Evolutionary conservation across 2,888 invertebrate genomes (phyloP).

Genomic region (Eupsilia transversa): DNA sequence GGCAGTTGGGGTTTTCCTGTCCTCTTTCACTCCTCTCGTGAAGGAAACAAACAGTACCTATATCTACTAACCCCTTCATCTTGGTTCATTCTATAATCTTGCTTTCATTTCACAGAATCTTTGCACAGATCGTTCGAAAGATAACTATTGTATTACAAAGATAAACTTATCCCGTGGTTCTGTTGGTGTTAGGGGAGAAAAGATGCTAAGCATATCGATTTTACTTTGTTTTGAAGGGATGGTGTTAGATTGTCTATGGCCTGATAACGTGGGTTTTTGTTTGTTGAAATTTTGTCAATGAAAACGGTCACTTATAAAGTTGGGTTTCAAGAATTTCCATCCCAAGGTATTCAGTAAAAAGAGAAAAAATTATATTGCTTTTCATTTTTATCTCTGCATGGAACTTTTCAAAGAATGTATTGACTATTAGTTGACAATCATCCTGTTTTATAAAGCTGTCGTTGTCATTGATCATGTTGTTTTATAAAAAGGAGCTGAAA

Average conservation of each 20-base stretch:
- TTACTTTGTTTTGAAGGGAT: conserved; percentile 1
- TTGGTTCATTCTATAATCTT: conserved; percentile 32
- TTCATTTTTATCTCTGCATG: not conserved
- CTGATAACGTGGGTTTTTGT: conserved; percentile 5
- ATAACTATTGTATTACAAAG: conserved; percentile 57
- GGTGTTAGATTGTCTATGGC: not conserved
- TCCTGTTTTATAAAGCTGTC: too few relatives aligned
- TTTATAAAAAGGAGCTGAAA: too few relatives aligned
- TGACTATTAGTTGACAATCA: not conserved
- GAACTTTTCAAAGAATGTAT: not conserved
- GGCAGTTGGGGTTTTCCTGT: not conserved
- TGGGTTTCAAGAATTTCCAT: not conserved
- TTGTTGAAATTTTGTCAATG: not conserved
- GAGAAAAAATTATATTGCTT: not conserved
- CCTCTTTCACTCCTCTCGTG: not conserved
- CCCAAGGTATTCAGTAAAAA: not conserved
- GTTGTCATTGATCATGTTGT: too few relatives aligned
- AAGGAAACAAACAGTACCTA: conserved; percentile 6
- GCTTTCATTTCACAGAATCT: conserved; percentile 48
- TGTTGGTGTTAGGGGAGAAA: conserved; percentile 25
- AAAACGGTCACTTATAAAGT: not conserved
- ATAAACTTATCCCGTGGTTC: conserved; percentile 35
- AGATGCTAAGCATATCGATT: conserved; percentile 39
- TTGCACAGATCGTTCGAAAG: conserved; percentile 49
- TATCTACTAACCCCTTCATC: conserved; percentile 25